These are phyloP conservation scores for Hymenochirus boettgeri DNA, from an alignment of 2,113 vertebrate species.

Conservation along the genomic window DNA sequence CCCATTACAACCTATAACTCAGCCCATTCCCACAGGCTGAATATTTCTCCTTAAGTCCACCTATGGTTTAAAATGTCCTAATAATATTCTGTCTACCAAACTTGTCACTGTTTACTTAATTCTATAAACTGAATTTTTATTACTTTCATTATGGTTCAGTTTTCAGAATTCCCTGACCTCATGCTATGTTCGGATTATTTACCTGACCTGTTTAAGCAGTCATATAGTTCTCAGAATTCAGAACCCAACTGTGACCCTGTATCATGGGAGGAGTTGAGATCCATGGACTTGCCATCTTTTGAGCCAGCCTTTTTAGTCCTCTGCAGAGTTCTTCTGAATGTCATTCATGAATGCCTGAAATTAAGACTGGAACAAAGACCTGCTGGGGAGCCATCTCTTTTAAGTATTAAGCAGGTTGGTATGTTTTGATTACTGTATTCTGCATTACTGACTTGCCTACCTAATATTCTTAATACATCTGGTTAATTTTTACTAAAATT, in stretches of 20 bases:
- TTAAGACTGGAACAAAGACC: conserved; percentile 91
- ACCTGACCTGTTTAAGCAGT: conserved; percentile 70
- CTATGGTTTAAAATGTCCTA: no score
- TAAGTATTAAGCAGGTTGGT: conserved; percentile 96
- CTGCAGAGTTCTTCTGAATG: conserved; percentile 91
- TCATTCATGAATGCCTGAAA: conserved; percentile 98
- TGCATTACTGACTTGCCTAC: no score
- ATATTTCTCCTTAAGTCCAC: no score
- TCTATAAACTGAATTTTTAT: conserved; percentile 47
- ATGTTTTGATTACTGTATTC: background rate
- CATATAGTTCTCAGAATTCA: conserved; percentile 59
- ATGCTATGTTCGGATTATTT: conserved; percentile 92
- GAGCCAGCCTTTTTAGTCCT: conserved; percentile 90
- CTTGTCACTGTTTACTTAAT: no score
- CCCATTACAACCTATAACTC: no score
- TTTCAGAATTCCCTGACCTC: conserved; percentile 85
- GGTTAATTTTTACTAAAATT: no score
- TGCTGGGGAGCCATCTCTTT: conserved; percentile 91
- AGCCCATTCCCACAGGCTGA: no score
- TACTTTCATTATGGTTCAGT: conserved; percentile 59
- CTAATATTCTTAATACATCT: background rate
- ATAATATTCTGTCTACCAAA: no score
- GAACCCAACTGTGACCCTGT: conserved; percentile 73
- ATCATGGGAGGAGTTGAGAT: conserved; percentile 82
- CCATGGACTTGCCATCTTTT: conserved; percentile 95